Conservation (phyloP, 2,888 invertebrate genomes). For the Ecliptopera silaceata region DNA sequence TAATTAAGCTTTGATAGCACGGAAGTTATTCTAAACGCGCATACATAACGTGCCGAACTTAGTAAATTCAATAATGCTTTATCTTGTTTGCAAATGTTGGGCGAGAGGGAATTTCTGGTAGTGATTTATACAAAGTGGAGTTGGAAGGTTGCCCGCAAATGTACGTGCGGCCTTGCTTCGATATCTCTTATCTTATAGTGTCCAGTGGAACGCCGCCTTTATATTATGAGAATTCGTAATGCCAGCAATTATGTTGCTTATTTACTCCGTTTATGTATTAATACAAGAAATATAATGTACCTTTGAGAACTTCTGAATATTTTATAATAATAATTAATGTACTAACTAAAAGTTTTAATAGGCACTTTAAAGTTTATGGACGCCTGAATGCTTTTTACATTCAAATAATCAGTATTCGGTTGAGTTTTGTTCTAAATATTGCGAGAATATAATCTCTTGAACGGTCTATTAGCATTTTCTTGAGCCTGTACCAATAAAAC, state of each 20-base stretch:
- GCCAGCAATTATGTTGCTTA: constrained; percentile 29
- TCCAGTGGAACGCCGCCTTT: constrained; percentile 28
- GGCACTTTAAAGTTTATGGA: background rate
- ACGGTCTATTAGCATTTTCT: constrained; percentile 2
- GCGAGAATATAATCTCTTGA: constrained; percentile 1
- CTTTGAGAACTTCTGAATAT: background rate
- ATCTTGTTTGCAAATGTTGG: constrained; percentile 64
- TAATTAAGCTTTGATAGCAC: constrained; percentile 29
- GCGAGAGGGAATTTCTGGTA: constrained; percentile 55
- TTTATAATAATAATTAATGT: background rate
- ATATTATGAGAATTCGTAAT: constrained; percentile 32
- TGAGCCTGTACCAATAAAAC: constrained; percentile 15
- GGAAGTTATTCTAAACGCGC: constrained; percentile 30
- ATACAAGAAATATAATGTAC: constrained; percentile 8
- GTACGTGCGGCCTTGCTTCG: constrained; percentile 41
- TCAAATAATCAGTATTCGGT: background rate
- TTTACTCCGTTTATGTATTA: constrained; percentile 21
- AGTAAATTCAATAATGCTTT: constrained; percentile 67
- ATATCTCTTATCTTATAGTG: constrained; percentile 30
- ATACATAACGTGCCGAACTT: constrained; percentile 44
- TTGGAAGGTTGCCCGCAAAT: constrained; percentile 66
- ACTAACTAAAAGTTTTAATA: constrained; percentile 6
- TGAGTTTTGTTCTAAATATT: constrained; percentile 2
- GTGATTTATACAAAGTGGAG: constrained; percentile 67
- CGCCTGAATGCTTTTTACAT: background rate